Conservation (phyloP, 2,797 vertebrate species). For the Darevskia nairensis region DNA sequence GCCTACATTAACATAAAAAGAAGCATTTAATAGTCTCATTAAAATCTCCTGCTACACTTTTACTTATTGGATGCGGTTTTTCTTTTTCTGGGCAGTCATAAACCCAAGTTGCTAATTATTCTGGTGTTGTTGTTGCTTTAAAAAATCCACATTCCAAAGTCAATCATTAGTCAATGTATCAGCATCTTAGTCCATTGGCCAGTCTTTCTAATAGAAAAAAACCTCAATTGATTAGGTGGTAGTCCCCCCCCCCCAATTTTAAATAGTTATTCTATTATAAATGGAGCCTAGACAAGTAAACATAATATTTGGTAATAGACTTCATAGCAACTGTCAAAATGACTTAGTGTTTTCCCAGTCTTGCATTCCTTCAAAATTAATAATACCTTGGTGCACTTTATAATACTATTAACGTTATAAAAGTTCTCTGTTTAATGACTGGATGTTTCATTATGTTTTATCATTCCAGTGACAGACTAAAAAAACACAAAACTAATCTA, state of each 20-base stretch:
- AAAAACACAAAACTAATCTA: conserved; percentile 76
- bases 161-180: conserved; percentile 74
- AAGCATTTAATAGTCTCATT: conserved; percentile 67
- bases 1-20: conserved; percentile 71
- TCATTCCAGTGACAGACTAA: conserved; percentile 74
- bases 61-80: conserved; percentile 66
- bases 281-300: conserved; percentile 81
- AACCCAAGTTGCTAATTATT: conserved; percentile 71
- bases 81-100: conserved; percentile 63
- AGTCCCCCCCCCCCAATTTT: conserved; percentile 52
- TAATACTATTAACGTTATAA: conserved; percentile 79
- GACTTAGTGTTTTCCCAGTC: conserved; percentile 80
- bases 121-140: conserved; percentile 19
- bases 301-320: conserved; percentile 82
- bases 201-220: conserved; percentile 69
- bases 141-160: conserved; percentile 63
- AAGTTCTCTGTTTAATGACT: conserved; percentile 80
- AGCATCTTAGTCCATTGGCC: conserved; percentile 70
- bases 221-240: conserved; percentile 79
- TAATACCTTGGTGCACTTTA: conserved; percentile 80
- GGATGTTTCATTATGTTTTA: conserved; percentile 78
- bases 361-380: conserved; percentile 81
- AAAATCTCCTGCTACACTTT: conserved; percentile 66
- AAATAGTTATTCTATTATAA: conserved; percentile 78
- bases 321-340: conserved; percentile 83